A percentile compares a stretch with the other conserved stretches of the same genome.
Evolutionary conservation across 2,113 vertebrate species (phyloP).

Genomic region (Tauraco erythrolophus): DNA sequence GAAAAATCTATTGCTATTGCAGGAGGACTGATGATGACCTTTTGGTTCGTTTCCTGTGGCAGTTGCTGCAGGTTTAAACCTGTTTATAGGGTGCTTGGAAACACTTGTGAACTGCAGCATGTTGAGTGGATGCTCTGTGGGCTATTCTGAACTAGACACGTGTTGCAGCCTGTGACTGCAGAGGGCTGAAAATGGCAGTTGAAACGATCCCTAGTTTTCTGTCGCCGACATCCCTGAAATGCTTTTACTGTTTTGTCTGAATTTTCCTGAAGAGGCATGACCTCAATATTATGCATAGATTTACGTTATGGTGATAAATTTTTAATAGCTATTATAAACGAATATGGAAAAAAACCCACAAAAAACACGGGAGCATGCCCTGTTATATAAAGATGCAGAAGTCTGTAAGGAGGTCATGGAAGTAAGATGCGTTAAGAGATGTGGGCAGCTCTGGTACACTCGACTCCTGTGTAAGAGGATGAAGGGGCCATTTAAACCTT

Average conservation of each 20-base stretch:
- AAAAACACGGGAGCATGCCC: not conserved
- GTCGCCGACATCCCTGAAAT: not conserved
- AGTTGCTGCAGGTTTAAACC: not conserved
- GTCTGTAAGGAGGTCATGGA: not conserved
- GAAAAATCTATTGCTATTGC: not conserved
- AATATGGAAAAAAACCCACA: not conserved
- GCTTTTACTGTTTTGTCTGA: not conserved
- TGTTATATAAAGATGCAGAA: not conserved
- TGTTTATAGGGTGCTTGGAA: not conserved
- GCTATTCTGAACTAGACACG: not conserved
- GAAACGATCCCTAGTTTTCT: not conserved
- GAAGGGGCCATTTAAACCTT: not conserved
- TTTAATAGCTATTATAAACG: not conserved
- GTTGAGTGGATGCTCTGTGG: not conserved
- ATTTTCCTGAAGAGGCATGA: not conserved
- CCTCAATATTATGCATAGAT: not conserved
- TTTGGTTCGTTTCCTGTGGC: not conserved
- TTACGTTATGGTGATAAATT: not conserved
- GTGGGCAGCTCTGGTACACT: not conserved
- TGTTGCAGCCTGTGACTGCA: not conserved
- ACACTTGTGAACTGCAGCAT: not conserved
- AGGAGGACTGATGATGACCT: not conserved
- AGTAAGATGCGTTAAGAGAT: not conserved
- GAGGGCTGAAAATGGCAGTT: not conserved
- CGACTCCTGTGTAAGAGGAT: not conserved